A percentile compares a stretch with the other conserved stretches of the same genome.
These are phyloP conservation scores for Dinothrombium tinctorium DNA, from an alignment of 1,140 invertebrate species.

Conservation along the genomic window DNA sequence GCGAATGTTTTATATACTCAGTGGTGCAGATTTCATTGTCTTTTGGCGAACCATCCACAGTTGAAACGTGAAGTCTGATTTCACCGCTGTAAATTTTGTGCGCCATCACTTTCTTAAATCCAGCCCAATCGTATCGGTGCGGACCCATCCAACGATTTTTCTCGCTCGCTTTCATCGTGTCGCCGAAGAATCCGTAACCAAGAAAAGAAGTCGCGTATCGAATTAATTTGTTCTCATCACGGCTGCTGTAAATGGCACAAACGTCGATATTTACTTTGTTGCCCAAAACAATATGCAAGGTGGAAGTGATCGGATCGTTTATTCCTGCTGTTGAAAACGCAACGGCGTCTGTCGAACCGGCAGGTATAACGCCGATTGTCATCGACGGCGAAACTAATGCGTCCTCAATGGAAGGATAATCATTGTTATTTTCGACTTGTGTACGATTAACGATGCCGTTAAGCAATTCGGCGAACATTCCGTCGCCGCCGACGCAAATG, in stretches of 20 bases:
- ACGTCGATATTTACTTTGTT: slow-evolving; percentile 30
- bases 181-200: slow-evolving; percentile 68
- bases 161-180: slow-evolving; percentile 57
- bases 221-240: slow-evolving; percentile 27
- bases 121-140: slow-evolving; percentile 55
- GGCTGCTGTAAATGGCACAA: slow-evolving; percentile 41
- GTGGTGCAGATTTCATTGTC: slow-evolving; percentile 20
- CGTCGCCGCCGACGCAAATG: slow-evolving; percentile 62
- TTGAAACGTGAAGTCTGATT: slow-evolving; percentile 27
- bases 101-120: slow-evolving; percentile 41
- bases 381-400: neutral
- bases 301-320: slow-evolving; percentile 49
- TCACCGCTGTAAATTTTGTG: slow-evolving; percentile 48
- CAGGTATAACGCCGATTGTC: slow-evolving; percentile 43
- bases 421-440: slow-evolving; percentile 26
- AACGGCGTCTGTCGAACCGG: slow-evolving; percentile 22
- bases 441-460: slow-evolving; percentile 39
- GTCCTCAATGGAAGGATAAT: slow-evolving; percentile 30
- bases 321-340: slow-evolving; percentile 35
- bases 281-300: slow-evolving; percentile 55
- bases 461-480: slow-evolving; percentile 60
- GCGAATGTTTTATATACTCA: slow-evolving; percentile 18
- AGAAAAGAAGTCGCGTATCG: slow-evolving; percentile 52
- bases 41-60: slow-evolving; percentile 18
- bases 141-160: slow-evolving; percentile 67